Percentiles rank a stretch among this genome's conserved stretches.
phyloP scores from a whole-genome alignment of 2,113 vertebrate genomes.

The Syngnathus typhle region DNA sequence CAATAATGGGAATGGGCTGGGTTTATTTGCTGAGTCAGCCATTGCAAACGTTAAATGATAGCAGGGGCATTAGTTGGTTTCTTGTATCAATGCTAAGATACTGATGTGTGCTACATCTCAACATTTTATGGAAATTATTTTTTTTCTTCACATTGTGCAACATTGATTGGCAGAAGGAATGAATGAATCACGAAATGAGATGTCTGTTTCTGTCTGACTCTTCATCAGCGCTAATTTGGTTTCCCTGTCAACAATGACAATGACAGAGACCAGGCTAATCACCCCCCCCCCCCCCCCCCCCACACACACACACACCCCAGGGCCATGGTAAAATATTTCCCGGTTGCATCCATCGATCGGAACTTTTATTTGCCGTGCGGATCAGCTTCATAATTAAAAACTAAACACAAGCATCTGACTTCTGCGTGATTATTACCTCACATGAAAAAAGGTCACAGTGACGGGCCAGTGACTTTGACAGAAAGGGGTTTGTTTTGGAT shows the following conservation, averaged over 20 bases:
- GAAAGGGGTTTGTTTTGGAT: slow-evolving; percentile 55
- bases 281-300: too few relatives aligned
- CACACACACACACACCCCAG: too few relatives aligned
- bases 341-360: slow-evolving; percentile 69
- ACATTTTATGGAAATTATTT: neutral
- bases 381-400: slow-evolving; percentile 75
- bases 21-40: neutral
- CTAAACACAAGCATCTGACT: slow-evolving; percentile 67
- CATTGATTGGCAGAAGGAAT: neutral
- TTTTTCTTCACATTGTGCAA: too few relatives aligned
- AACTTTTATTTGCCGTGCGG: slow-evolving; percentile 74
- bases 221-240: slow-evolving; percentile 62
- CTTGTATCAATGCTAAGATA: neutral
- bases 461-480: slow-evolving; percentile 48
- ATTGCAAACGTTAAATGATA: neutral
- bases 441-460: slow-evolving; percentile 63
- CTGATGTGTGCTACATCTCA: neutral
- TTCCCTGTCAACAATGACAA: slow-evolving; percentile 53
- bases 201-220: slow-evolving; percentile 19
- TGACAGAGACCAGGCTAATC: slow-evolving; percentile 56
- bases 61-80: neutral
- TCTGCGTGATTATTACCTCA: slow-evolving; percentile 62
- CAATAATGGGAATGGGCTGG: neutral
- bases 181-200: neutral
- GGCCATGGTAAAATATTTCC: slow-evolving; percentile 68